phyloP scores from a whole-genome alignment of 2,113 vertebrate genomes.

The Progne subis region DNA sequence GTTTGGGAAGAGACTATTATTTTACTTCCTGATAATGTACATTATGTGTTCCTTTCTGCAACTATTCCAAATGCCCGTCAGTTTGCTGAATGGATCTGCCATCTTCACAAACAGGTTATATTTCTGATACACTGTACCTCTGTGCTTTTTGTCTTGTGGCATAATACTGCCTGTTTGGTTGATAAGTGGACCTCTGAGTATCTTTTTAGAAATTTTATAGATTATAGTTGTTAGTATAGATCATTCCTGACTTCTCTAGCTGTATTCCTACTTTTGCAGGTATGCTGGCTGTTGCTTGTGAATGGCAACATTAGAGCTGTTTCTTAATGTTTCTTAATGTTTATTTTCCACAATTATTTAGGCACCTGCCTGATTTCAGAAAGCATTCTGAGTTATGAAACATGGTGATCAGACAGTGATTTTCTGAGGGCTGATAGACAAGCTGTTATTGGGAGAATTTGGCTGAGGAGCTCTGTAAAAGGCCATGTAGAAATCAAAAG shows the following conservation, averaged over 20 bases:
- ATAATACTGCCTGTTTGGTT: neutral
- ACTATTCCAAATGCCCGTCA: slow-evolving; percentile 97
- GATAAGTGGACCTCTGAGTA: neutral
- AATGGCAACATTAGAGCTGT: neutral
- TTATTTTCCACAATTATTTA: neutral
- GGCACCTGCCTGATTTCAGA: neutral
- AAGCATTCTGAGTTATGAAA: neutral
- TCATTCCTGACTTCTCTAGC: neutral
- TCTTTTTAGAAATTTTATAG: neutral
- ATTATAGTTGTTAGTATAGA: neutral
- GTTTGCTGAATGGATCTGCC: slow-evolving; percentile 99
- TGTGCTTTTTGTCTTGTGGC: neutral
- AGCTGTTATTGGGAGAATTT: neutral
- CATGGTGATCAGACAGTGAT: rapidly evolving
- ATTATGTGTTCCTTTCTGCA: slow-evolving; percentile 97
- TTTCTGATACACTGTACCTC: neutral
- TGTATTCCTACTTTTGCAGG: neutral
- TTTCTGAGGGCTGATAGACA: neutral
- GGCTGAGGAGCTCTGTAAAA: neutral
- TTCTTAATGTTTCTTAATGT: neutral
- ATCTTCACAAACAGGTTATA: slow-evolving; percentile 93
- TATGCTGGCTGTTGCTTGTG: neutral
- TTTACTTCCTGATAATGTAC: slow-evolving; percentile 96
- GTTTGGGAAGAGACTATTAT: slow-evolving; percentile 99
- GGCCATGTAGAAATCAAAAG: neutral